These are phyloP conservation scores for Battus philenor DNA, from an alignment of 1,140 invertebrate species.

Conservation along the genomic window DNA sequence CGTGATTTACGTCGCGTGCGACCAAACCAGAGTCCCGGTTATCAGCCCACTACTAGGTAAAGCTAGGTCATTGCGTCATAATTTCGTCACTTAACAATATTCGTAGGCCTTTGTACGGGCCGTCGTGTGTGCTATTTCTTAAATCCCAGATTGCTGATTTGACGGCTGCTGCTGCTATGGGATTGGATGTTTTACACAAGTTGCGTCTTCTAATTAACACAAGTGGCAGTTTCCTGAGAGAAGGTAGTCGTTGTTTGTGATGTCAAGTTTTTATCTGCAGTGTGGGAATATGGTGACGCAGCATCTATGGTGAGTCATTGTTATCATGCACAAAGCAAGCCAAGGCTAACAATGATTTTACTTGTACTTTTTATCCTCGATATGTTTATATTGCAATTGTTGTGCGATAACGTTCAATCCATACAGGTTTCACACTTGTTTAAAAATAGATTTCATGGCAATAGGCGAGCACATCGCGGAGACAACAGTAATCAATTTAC, in stretches of 20 bases:
- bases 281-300: slow-evolving; percentile 7
- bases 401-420: slow-evolving; percentile 9
- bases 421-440: slow-evolving; percentile 2
- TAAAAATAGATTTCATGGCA: too few relatives aligned
- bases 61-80: slow-evolving; percentile 50
- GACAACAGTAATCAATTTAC: too few relatives aligned
- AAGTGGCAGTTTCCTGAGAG: background rate
- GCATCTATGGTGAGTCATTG: slow-evolving; percentile 14
- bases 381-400: background rate
- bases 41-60: slow-evolving; percentile 73
- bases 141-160: slow-evolving; percentile 36
- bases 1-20: slow-evolving; percentile 34
- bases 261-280: slow-evolving; percentile 3
- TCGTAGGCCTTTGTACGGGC: slow-evolving; percentile 27
- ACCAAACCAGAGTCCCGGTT: slow-evolving; percentile 44
- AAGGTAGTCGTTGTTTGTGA: slow-evolving; percentile 1
- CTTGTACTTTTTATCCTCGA: background rate
- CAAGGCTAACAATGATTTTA: slow-evolving; percentile 14
- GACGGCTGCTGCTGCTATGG: slow-evolving; percentile 16
- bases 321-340: slow-evolving; percentile 14
- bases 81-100: slow-evolving; percentile 33
- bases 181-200: background rate
- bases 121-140: slow-evolving; percentile 46
- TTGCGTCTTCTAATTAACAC: slow-evolving; percentile 3
- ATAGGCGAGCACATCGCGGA: too few relatives aligned